Conservation (phyloP, 2,888 invertebrate genomes). For the Chaitophorus viminalis region DNA sequence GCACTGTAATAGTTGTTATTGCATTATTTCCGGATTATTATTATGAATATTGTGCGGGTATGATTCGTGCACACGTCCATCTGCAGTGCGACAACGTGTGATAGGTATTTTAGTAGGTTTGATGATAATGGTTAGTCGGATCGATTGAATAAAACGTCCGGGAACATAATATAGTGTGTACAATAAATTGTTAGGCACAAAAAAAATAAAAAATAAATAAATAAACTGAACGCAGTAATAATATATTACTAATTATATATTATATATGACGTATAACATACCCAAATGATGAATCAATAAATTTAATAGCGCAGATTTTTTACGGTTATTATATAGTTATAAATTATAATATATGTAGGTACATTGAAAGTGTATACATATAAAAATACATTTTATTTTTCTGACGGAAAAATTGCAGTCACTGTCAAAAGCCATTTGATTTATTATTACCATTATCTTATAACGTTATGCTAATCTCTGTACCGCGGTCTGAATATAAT, state of each 20-base stretch:
- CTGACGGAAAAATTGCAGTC: neutral
- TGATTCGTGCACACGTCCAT: neutral
- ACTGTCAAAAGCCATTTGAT: neutral
- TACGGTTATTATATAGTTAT: neutral
- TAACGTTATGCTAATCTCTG: neutral
- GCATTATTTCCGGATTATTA: conserved; percentile 15
- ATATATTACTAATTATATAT: too few relatives aligned
- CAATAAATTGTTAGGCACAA: too few relatives aligned
- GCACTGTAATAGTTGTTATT: neutral
- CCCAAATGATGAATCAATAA: neutral
- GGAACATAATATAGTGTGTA: too few relatives aligned
- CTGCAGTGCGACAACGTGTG: conserved; percentile 4
- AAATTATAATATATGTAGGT: too few relatives aligned
- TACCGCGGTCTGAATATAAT: neutral
- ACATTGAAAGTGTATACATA: neutral
- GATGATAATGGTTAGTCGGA: too few relatives aligned
- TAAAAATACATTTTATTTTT: neutral
- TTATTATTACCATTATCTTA: neutral
- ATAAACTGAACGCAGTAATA: too few relatives aligned
- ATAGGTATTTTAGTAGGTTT: neutral
- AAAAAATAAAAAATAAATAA: too few relatives aligned
- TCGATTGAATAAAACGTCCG: too few relatives aligned
- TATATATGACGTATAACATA: too few relatives aligned
- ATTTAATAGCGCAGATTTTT: neutral
- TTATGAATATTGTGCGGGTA: neutral